Percentiles rank a stretch among this genome's conserved stretches.
phyloP scores from a whole-genome alignment of 2,888 invertebrate genomes.

The Zele albiditarsus region DNA sequence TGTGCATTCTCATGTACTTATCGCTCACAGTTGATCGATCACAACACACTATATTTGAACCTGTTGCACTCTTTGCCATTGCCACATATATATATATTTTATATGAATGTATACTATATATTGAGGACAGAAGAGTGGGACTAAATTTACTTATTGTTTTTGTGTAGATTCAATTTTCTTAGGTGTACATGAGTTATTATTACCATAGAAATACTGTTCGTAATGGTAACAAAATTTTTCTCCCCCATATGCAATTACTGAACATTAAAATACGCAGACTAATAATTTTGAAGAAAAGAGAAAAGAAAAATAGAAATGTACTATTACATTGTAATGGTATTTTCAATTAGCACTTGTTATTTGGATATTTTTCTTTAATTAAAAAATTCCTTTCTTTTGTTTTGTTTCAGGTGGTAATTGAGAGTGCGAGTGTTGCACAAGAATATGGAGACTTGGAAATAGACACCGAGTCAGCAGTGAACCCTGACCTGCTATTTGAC shows the following conservation, averaged over 20 bases:
- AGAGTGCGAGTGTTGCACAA: conserved; percentile 86
- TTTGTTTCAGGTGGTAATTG: conserved; percentile 85
- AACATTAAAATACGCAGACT: neutral
- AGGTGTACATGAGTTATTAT: neutral
- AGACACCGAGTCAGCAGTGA: conserved; percentile 87
- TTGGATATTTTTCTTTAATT: neutral
- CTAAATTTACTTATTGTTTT: neutral
- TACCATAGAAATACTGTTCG: neutral
- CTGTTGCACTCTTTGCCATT: conserved; percentile 19
- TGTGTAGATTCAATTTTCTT: neutral
- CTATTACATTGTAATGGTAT: neutral
- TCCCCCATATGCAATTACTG: neutral
- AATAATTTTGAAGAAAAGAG: neutral
- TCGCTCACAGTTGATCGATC: conserved; percentile 28
- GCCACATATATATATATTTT: neutral
- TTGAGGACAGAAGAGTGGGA: neutral
- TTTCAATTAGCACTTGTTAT: neutral
- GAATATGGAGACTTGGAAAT: conserved; percentile 93
- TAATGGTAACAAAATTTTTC: neutral
- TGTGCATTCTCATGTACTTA: neutral
- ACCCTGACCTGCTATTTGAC: conserved; percentile 94
- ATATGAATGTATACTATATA: conserved; percentile 1
- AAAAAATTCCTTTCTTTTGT: conserved; percentile 10
- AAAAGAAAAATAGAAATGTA: neutral
- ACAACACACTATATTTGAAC: conserved; percentile 11